A percentile compares a stretch with the other conserved stretches of the same genome.
These are phyloP conservation scores for Orchesellides sinensis DNA, from an alignment of 2,888 invertebrate species.

Conservation along the genomic window DNA sequence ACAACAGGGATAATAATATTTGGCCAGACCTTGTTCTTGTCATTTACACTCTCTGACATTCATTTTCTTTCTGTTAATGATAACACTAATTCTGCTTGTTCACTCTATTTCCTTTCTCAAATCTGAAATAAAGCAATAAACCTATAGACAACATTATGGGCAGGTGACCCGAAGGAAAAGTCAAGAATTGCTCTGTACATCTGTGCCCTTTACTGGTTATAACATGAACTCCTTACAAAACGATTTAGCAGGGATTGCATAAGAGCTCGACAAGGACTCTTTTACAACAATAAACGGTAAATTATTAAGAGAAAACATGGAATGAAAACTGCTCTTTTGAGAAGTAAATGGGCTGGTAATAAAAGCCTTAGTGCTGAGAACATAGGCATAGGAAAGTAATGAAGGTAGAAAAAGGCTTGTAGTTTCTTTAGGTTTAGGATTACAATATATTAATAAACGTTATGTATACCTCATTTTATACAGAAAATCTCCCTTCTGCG, in stretches of 20 bases:
- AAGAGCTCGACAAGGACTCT: neutral
- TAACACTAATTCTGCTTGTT: constrained; percentile 37
- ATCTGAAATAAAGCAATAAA: neutral
- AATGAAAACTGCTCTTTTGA: constrained; percentile 50
- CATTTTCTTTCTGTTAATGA: constrained; percentile 62
- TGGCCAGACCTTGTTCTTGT: constrained; percentile 51
- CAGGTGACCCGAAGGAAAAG: constrained; percentile 2
- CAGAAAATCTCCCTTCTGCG: neutral
- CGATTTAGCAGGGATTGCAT: neutral
- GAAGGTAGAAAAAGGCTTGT: constrained; percentile 1
- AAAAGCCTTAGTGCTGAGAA: constrained; percentile 25
- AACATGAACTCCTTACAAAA: no score
- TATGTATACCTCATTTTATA: neutral
- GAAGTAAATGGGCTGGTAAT: constrained; percentile 30
- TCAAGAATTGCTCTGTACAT: neutral
- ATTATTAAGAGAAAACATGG: constrained; percentile 51
- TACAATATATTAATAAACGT: neutral
- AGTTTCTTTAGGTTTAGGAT: neutral
- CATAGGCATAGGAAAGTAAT: neutral
- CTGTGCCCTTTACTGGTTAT: no score
- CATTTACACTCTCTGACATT: constrained; percentile 53
- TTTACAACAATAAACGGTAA: constrained; percentile 1
- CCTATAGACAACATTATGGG: neutral
- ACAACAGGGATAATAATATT: constrained; percentile 18
- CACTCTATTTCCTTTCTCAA: neutral